Base-by-base conservation (phyloP, 2,797 vertebrate genomes). In the Spizella passerina region DNA sequence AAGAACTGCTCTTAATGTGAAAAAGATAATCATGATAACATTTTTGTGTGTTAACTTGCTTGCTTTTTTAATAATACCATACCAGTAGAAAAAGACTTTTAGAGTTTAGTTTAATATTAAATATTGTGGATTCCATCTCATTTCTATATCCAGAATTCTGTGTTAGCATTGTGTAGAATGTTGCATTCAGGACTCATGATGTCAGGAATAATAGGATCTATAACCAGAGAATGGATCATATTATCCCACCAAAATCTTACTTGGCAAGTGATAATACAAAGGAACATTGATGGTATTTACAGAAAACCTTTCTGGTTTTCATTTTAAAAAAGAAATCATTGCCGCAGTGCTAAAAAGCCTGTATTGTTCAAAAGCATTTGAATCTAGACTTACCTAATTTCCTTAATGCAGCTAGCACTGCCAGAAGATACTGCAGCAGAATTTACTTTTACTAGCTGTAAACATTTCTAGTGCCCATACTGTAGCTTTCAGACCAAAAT, bases 401-500 rank as follows among this genome's bases (percentile, higher is more conserved):
- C 32, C 72, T 50, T 79, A 92, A 46, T 0, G 3, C 56, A 88
- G 24, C 59, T 66, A 22, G 10, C 27, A 12, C 30, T 90, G 68
- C 80, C 73, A 84, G 82, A 63, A 86, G 88, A 77, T 84, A 82
- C 34, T 80, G 77, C 53, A 92, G 63, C 75, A 90, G 52, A 93
- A 86, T 80, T 94, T 94, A 71, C 53, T 32, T 95, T 75, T 91
- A 65, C 87, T 94, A 69, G 70, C 82, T 90, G 68, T 86, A 93
- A 96, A 93, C 70, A 86, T 73, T 91, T 81, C 70, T 83, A 88
- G 80, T 93, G 64, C 86, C 83, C 80, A 39, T 94, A 82, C 60
- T 84, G 68, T 78, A 93, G 68, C 60, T 46, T 88, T 94, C 63
- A 86, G 77, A 93, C 73, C 80, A 95, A 94, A 96, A 95, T 94